These are phyloP conservation scores for Trematomus bernacchii DNA, from an alignment of 2,797 vertebrate species.

Conservation along the genomic window DNA sequence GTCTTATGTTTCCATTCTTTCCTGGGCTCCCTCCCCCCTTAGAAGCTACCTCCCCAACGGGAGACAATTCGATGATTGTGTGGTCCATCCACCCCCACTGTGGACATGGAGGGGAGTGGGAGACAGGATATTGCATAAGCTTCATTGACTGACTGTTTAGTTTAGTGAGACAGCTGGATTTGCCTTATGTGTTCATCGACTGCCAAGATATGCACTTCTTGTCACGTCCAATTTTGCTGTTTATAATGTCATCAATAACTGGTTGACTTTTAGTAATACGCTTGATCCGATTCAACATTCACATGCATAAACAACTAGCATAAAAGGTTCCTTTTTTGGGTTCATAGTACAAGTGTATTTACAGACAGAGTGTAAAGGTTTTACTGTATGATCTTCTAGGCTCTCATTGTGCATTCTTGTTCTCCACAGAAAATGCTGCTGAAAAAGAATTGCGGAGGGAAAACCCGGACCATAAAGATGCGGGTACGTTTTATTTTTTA, in stretches of 20 bases:
- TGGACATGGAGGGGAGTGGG: slow-evolving; percentile 67
- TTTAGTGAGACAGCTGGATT: slow-evolving; percentile 71
- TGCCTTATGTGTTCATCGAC: slow-evolving; percentile 54
- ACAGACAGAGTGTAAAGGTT: slow-evolving; percentile 3
- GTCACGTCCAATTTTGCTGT: slow-evolving; percentile 3
- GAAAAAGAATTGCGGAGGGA: slow-evolving; percentile 91
- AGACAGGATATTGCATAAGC: slow-evolving; percentile 82
- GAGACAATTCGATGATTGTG: slow-evolving; percentile 80
- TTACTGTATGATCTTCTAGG: not conserved
- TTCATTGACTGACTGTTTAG: slow-evolving; percentile 67
- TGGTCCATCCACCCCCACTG: slow-evolving; percentile 77
- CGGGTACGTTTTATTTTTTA: slow-evolving; percentile 83
- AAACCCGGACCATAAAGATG: slow-evolving; percentile 92
- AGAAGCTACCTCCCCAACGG: slow-evolving; percentile 63
- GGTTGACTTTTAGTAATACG: not conserved
- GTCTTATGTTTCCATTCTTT: slow-evolving; percentile 76
- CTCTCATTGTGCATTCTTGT: slow-evolving; percentile 56
- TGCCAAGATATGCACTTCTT: slow-evolving; percentile 1
- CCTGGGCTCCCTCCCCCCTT: slow-evolving; percentile 60
- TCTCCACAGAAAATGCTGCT: slow-evolving; percentile 93
- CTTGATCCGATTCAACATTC: not conserved
- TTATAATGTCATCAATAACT: not conserved
- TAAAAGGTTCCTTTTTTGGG: not conserved
- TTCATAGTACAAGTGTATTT: not conserved
- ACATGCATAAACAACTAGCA: not conserved